Evolutionary conservation across 2,888 invertebrate species (phyloP).

Genomic region (Epiblema foenella): DNA sequence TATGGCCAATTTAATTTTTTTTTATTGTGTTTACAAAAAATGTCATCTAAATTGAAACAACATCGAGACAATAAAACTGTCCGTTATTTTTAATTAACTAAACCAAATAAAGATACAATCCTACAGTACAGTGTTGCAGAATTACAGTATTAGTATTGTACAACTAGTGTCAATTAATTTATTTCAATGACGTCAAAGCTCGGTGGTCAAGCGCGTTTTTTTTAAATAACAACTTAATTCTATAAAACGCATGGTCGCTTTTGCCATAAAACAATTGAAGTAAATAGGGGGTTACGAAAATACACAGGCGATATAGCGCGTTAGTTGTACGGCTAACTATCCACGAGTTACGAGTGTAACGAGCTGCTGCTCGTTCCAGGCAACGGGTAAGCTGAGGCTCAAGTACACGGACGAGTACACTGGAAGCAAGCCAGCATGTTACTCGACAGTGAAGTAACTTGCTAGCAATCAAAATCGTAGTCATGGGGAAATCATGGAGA

Average conservation of each 20-base stretch:
- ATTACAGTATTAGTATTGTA: constrained; percentile 52
- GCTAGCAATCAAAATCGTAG: neutral
- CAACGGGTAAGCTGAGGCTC: constrained; percentile 26
- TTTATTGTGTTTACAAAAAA: too few species aligned
- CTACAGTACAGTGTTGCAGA: neutral
- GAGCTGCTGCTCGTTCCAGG: constrained; percentile 57
- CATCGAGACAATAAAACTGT: constrained; percentile 15
- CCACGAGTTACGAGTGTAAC: constrained; percentile 73
- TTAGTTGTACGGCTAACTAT: constrained; percentile 74
- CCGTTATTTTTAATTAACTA: constrained; percentile 43
- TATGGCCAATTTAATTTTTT: too few species aligned
- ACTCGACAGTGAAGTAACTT: neutral
- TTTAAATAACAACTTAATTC: neutral
- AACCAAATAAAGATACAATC: constrained; percentile 40
- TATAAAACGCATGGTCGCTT: neutral
- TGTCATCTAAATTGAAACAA: too few species aligned
- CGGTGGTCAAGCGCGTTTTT: constrained; percentile 41
- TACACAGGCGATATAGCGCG: constrained; percentile 63
- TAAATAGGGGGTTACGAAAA: constrained; percentile 6
- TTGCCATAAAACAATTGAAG: neutral
- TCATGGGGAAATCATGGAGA: neutral
- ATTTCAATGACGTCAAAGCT: constrained; percentile 74
- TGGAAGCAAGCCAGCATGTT: constrained; percentile 8
- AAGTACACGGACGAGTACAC: constrained; percentile 1
- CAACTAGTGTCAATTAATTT: constrained; percentile 72